Evolutionary conservation across 2,113 vertebrate species (phyloP).

Genomic region (Sula dactylatra): DNA sequence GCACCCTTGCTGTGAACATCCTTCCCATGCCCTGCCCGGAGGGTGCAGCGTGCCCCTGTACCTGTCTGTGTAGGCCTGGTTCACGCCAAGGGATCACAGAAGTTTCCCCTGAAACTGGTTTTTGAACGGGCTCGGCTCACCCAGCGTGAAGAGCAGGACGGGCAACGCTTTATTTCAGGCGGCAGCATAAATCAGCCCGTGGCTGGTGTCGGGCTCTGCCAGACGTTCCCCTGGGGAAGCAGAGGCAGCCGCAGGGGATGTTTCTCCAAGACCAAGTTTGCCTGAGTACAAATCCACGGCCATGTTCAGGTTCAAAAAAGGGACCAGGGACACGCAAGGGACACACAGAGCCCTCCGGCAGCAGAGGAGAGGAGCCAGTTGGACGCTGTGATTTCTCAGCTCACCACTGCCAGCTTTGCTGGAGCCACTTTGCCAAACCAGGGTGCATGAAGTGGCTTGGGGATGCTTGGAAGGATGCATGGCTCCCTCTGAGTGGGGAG

Average conservation of each 20-base stretch:
- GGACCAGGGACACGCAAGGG: neutral
- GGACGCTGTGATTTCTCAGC: neutral
- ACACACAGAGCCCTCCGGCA: neutral
- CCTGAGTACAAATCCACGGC: neutral
- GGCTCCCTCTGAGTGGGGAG: neutral
- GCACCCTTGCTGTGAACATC: neutral
- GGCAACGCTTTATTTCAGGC: slow-evolving; percentile 18
- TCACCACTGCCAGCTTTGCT: neutral
- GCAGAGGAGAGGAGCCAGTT: neutral
- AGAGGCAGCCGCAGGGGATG: neutral
- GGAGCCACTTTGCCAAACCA: neutral
- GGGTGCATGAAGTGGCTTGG: neutral
- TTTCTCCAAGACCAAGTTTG: neutral
- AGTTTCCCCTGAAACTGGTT: slow-evolving; percentile 48
- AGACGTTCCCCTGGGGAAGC: slow-evolving; percentile 25
- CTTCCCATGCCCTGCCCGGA: neutral
- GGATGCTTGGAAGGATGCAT: neutral
- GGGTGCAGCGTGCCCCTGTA: neutral
- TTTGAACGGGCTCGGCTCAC: slow-evolving; percentile 2
- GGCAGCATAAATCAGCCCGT: neutral
- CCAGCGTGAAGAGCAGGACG: slow-evolving; percentile 36
- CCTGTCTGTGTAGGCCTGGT: slow-evolving; percentile 7
- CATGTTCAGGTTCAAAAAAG: neutral
- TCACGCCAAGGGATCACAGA: slow-evolving; percentile 27
- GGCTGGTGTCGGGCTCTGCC: slow-evolving; percentile 21